A percentile compares a stretch with the other conserved stretches of the same genome.
Conservation (phyloP, 2,797 vertebrate species). For the Alcedo atthis region DNA sequence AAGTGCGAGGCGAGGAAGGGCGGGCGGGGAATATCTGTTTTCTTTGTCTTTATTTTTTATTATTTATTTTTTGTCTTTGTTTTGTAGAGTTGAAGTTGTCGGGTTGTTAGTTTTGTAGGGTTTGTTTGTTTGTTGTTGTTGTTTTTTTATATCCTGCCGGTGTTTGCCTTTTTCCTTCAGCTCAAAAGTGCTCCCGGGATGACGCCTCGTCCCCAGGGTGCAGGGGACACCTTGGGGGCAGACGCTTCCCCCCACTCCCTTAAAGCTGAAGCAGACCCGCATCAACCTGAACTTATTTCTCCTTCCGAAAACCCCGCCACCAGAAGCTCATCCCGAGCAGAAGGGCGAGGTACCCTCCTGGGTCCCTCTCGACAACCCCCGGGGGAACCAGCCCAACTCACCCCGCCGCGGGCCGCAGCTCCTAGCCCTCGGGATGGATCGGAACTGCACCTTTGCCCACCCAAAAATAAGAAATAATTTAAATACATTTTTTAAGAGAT, state of each 20-base stretch:
- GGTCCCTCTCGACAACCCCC: neutral
- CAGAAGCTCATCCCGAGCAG: neutral
- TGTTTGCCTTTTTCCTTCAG: neutral
- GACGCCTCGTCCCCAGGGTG: neutral
- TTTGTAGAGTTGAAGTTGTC: neutral
- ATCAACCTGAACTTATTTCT: neutral
- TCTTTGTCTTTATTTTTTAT: neutral
- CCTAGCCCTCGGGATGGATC: neutral
- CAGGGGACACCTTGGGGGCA: neutral
- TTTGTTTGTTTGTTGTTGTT: neutral
- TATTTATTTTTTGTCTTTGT: neutral
- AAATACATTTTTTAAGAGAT: too few relatives aligned
- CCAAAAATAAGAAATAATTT: too few relatives aligned
- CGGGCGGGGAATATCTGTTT: neutral
- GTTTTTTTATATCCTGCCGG: neutral
- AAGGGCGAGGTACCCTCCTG: fast-evolving
- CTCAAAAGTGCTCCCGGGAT: neutral
- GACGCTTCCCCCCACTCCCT: fast-evolving
- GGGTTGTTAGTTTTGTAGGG: neutral
- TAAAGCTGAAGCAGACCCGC: neutral
- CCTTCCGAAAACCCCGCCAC: neutral
- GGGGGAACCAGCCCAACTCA: neutral
- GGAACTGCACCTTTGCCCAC: neutral
- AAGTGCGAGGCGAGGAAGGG: neutral
- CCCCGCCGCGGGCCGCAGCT: too few relatives aligned